Percentiles rank a stretch among this genome's conserved stretches.
These are phyloP conservation scores for Seriola rivoliana DNA, from an alignment of 2,113 vertebrate genomes.

Conservation along the genomic window DNA sequence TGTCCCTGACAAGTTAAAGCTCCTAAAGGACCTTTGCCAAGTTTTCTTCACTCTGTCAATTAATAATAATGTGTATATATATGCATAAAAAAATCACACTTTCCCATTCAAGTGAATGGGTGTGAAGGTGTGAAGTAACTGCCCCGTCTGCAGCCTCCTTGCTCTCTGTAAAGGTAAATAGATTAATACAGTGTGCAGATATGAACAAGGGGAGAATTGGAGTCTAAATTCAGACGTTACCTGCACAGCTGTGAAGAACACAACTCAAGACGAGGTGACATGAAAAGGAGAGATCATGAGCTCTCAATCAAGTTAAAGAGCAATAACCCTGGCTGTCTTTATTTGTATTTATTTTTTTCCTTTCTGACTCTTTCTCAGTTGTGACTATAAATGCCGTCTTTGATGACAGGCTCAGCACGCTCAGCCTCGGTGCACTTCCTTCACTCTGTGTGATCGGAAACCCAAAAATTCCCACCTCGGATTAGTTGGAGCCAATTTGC, in stretches of 20 bases:
- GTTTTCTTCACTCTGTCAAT: neutral
- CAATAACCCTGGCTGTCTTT: neutral
- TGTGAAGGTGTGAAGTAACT: conserved; percentile 31
- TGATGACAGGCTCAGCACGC: conserved; percentile 27
- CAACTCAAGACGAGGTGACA: neutral
- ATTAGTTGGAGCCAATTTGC: conserved; percentile 63
- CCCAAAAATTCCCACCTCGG: conserved; percentile 59
- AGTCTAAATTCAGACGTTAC: conserved; percentile 35
- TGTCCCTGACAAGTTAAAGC: conserved; percentile 31
- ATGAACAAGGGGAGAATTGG: neutral
- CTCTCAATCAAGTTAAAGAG: conserved; percentile 31
- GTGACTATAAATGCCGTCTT: conserved; percentile 40
- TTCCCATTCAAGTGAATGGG: too few relatives aligned
- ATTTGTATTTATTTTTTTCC: neutral
- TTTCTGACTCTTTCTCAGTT: neutral
- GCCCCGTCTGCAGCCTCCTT: conserved; percentile 23
- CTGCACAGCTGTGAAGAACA: neutral
- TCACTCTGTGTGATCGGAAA: conserved; percentile 49
- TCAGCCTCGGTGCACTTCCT: neutral
- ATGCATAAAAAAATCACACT: too few relatives aligned
- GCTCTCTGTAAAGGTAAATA: conserved; percentile 11
- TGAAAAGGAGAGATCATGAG: neutral
- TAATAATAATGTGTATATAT: conserved; percentile 9
- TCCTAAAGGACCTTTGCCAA: neutral
- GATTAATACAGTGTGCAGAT: conserved; percentile 25